A percentile compares a stretch with the other conserved stretches of the same genome.
Evolutionary conservation across 2,888 invertebrate genomes (phyloP).

Genomic region (Drosophila mayaguana): DNA sequence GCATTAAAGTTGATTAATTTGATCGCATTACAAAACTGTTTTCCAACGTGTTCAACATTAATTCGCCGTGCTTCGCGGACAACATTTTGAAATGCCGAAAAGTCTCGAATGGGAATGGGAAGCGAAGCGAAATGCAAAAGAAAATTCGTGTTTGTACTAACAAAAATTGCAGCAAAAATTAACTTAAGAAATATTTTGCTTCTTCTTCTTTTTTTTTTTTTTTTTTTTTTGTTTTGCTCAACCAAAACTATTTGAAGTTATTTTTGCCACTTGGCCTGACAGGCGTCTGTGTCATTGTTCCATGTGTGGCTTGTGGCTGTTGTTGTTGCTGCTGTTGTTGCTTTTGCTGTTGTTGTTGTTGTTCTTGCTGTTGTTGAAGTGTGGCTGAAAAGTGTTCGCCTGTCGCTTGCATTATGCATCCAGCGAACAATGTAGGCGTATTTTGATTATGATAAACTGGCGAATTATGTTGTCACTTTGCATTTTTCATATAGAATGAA

Average conservation of each 20-base stretch:
- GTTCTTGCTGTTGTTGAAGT: conserved; percentile 55
- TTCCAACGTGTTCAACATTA: conserved; percentile 76
- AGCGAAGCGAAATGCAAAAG: conserved; percentile 53
- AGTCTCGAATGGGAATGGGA: conserved; percentile 57
- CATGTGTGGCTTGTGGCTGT: conserved; percentile 49
- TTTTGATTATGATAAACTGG: conserved; percentile 83
- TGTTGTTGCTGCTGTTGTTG: conserved; percentile 35
- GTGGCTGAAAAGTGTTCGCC: conserved; percentile 75
- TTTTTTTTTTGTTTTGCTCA: too few relatives aligned
- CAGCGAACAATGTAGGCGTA: conserved; percentile 76
- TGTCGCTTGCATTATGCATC: conserved; percentile 76
- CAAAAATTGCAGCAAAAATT: conserved; percentile 16
- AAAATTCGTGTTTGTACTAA: conserved; percentile 56
- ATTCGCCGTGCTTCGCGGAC: conserved; percentile 55
- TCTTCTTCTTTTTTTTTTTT: too few relatives aligned
- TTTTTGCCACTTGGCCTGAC: conserved; percentile 80
- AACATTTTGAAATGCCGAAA: conserved; percentile 50
- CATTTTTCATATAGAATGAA: conserved; percentile 82
- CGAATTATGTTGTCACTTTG: conserved; percentile 84
- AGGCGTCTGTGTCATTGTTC: conserved; percentile 80
- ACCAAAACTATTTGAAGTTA: conserved; percentile 77
- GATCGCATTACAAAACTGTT: conserved; percentile 67
- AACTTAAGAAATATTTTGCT: too few relatives aligned
- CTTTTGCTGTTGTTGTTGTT: conserved; percentile 37
- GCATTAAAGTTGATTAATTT: conserved; percentile 68